Base-by-base conservation (phyloP, 2,113 vertebrate species). In the Struthio camelus region DNA sequence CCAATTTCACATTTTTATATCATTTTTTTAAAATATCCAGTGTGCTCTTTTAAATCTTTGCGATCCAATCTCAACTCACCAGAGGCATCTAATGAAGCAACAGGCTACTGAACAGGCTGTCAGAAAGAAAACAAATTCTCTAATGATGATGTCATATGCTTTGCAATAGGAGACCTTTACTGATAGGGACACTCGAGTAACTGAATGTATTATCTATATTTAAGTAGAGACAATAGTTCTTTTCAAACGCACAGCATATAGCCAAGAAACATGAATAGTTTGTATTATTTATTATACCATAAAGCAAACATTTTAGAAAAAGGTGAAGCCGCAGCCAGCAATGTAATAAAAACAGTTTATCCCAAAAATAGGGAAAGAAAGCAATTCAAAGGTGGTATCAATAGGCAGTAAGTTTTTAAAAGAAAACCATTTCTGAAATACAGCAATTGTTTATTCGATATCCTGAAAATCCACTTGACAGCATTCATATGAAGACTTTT, bases 381-480 rank as follows among this genome's bases (percentile, higher is more conserved):
- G 34, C 54, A 94, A 80, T 44, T 90, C 71, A 95, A 95, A 90
- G 78, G 90, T 84, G 89, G 48, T 79, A 92, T 58, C 36, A 65
- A 79, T 38, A 89, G 89, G 46, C 71, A 83, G 59, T 6, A 85
- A 96, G 75, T 87, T 92, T 81, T 81, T 91, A 82, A 91, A 92
- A 11, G 75, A 85, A 85, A 89, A 85, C 58, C 25, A 46, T 66
- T 85, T 85, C 79, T 85, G 85, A 95, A 96, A 83, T 65, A 83
- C 48, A 89, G 1, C 7, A 30, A 70, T 77, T 94, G 32, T 94
- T 85, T 88, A 94, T 91, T 94, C 94, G 71, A 82, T 90, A 93
- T 87, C 90, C 92, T 96, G 87, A 94, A 96, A 97, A 95, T 96
- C 93, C 64, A 90, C 72, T 93, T 96, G 96, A 91, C 94, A 94